phyloP scores from a whole-genome alignment of 1,140 invertebrate species.

The Hyposmocoma kahamanoa region DNA sequence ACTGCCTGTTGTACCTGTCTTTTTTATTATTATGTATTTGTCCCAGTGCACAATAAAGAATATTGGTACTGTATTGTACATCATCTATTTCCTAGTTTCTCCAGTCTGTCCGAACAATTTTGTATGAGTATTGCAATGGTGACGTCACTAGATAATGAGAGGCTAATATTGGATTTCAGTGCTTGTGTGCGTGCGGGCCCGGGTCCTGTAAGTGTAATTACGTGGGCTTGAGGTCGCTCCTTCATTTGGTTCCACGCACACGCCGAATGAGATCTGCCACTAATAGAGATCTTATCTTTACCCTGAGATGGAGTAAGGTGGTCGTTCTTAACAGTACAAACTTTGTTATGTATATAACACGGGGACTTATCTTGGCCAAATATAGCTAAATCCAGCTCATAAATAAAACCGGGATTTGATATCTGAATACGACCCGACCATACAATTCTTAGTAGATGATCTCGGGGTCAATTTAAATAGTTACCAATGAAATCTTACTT shows the following conservation, averaged over 20 bases:
- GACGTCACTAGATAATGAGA: slow-evolving; percentile 16
- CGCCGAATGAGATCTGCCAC: slow-evolving; percentile 59
- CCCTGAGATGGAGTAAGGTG: slow-evolving; percentile 54
- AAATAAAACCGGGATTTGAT: slow-evolving; percentile 67
- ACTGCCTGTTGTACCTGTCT: too few relatives aligned
- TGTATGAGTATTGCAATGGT: too few relatives aligned
- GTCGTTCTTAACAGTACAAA: slow-evolving; percentile 49
- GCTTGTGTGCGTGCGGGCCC: slow-evolving; percentile 28
- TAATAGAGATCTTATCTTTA: slow-evolving; percentile 68
- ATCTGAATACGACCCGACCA: slow-evolving; percentile 59
- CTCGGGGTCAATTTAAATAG: slow-evolving; percentile 57
- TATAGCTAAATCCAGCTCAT: slow-evolving; percentile 55
- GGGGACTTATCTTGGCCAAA: slow-evolving; percentile 54
- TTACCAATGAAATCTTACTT: slow-evolving; percentile 50
- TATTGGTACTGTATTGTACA: too few relatives aligned
- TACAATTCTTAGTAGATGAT: slow-evolving; percentile 39
- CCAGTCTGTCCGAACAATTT: too few relatives aligned
- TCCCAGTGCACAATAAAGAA: too few relatives aligned
- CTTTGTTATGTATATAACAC: slow-evolving; percentile 48
- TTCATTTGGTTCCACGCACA: slow-evolving; percentile 42
- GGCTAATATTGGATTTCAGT: slow-evolving; percentile 34
- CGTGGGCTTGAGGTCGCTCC: slow-evolving; percentile 26
- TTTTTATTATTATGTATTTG: too few relatives aligned
- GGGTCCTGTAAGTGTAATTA: slow-evolving; percentile 51
- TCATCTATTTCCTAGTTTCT: too few relatives aligned